These are phyloP conservation scores for Synanthedon tipuliformis DNA, from an alignment of 2,888 invertebrate species.

Conservation along the genomic window DNA sequence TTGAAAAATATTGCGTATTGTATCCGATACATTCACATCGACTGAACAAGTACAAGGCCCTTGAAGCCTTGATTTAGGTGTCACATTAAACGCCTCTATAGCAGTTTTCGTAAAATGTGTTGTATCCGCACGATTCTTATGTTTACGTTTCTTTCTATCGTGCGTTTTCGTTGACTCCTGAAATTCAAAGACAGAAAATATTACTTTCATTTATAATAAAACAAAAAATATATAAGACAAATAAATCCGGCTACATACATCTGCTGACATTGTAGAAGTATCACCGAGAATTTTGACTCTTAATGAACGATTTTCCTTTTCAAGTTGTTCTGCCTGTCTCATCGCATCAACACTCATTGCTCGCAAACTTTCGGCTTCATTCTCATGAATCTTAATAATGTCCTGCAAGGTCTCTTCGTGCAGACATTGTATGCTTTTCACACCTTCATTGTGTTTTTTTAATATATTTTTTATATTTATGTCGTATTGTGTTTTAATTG, in stretches of 20 bases:
- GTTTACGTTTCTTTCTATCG: constrained; percentile 26
- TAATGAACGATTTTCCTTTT: constrained; percentile 41
- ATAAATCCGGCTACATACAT: constrained; percentile 20
- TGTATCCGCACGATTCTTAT: constrained; percentile 20
- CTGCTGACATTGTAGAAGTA: constrained; percentile 18
- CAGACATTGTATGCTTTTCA: constrained; percentile 62
- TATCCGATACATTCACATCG: constrained; percentile 50
- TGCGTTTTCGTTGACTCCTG: constrained; percentile 36
- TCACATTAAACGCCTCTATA: constrained; percentile 48
- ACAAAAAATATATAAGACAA: neutral
- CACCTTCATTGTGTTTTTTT: constrained; percentile 66
- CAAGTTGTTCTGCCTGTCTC: constrained; percentile 47
- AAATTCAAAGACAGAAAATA: constrained; percentile 2
- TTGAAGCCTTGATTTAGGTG: constrained; percentile 29
- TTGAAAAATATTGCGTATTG: constrained; percentile 55
- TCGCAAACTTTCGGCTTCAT: constrained; percentile 61
- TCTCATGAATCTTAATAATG: constrained; percentile 57
- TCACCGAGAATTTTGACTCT: constrained; percentile 26
- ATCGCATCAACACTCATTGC: constrained; percentile 58
- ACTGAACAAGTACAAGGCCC: constrained; percentile 56
- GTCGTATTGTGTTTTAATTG: constrained; percentile 66
- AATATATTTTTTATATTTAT: constrained; percentile 62
- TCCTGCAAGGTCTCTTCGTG: constrained; percentile 65
- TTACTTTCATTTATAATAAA: neutral
- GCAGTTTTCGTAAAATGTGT: constrained; percentile 44